Base-by-base conservation (phyloP, 2,113 vertebrate species). In the Meriones unguiculatus region DNA sequence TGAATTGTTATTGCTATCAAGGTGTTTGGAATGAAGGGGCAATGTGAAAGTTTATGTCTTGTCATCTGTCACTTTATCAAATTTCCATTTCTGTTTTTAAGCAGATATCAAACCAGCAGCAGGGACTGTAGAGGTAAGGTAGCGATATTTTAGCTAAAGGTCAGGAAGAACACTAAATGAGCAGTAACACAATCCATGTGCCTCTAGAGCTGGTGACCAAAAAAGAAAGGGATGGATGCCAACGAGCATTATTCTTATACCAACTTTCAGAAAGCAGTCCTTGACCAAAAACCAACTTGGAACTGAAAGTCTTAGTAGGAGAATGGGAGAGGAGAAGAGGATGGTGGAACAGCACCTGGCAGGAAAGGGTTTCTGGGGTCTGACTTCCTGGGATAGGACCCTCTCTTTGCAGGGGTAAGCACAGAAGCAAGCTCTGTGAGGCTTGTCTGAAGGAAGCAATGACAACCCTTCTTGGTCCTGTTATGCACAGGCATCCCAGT, bases 291-390 rank as follows among this genome's bases (percentile, higher is more conserved):
- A 65, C 82, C 64, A 78, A 95, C 38, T 5, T 15, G n/a, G 89
- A 65, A 69, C 28, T 73, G 67, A 7, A 82, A 69, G 41, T 41
- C 69, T 75, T 64, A 38, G 1, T 69, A 72, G 9, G 22, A 93
- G 62, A 54, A 15, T 25, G 7, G 0, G 25, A 35, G 0, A 24
- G 11, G 14, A 25, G 1, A 11, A 2, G 41, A 50, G 2, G 7
- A n/a, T 67, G 1, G 46, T 54, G 12, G 5, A 67, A 35, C 15
- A 30, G 7, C 28, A 30, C n/a, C 52, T 25, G 8, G 13, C n/a
- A 59, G 59, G 32, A 46, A 5, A 4, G 28, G 30, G n/a, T 18
- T 72, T 86, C 62, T 38, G 46, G 28, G 6, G 7, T 69, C 35
- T 54, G 72, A 75, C 38, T 65, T 30, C 38, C 76, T 75, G 20